Base-by-base conservation (phyloP, 1,140 invertebrate species). In the Drosophila lacertosa region DNA sequence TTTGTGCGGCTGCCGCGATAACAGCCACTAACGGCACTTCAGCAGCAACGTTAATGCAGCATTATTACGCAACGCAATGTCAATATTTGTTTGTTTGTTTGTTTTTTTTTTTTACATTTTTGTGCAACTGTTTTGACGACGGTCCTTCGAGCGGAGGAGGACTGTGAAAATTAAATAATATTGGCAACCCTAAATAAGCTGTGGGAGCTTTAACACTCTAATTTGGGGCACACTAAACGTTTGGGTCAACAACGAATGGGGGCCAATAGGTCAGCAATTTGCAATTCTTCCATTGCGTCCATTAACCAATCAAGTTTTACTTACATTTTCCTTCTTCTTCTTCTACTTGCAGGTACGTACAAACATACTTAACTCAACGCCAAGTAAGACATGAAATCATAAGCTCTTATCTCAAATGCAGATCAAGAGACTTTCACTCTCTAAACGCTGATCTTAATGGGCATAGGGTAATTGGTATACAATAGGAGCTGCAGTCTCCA, bases 1-100 rank as follows among this genome's bases (percentile, higher is more conserved):
- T 40, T 51, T 51, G 59, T 62, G 45, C 13, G 48, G 51, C 51
- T 16, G 63, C 48, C 55, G 33, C 39, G 47, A 48, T 64, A 50
- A 70, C 50, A 15, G 35, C 39, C 39, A 47, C 57, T 74, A 64
- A 66, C 39, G 51, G 63, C 67, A 54, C 51, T 54, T 54, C 48
- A 24, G 22, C 22, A 37, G 62, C 37, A 48, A 15, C 79, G 75
- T 65, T 88, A 88, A 89, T 88, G 83, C 83, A 78, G 74, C 83
- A 75, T 88, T 88, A 88, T 88, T 88, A 88, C 82, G 26, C 26
- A 88, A 88, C 82, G 82, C 75, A 88, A 89, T 88, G 78, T 78
- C 77, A 88, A 88, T 88, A 88, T 88, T 88, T 88, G 67, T 70
- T 60, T 72, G 55, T 51, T 62, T 74, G 76, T n/a, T n/a, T 88